A percentile compares a stretch with the other conserved stretches of the same genome.
Evolutionary conservation across 2,888 invertebrate genomes (phyloP).

Genomic region (Rosalia funebris): DNA sequence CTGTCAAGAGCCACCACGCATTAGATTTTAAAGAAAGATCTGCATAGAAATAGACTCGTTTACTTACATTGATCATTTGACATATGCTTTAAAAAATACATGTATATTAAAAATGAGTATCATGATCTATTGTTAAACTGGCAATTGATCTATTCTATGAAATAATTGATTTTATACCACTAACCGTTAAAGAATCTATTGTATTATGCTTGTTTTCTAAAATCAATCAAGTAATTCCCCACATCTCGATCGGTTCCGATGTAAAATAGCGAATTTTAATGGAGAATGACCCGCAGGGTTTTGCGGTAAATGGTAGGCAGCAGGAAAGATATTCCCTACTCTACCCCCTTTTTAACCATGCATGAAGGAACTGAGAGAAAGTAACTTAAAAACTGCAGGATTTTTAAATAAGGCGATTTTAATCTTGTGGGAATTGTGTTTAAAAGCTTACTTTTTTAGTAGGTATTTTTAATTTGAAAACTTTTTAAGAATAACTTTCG

Average conservation of each 20-base stretch:
- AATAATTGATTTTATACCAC: too few relatives aligned
- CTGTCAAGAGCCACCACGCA: too few relatives aligned
- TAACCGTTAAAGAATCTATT: too few relatives aligned
- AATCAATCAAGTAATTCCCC: conserved; percentile 25
- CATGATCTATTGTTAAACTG: too few relatives aligned
- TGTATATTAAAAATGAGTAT: too few relatives aligned
- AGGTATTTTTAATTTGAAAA: conserved; percentile 47
- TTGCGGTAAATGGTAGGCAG: conserved; percentile 20
- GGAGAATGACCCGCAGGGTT: conserved; percentile 29
- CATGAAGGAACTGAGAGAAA: conserved; percentile 53
- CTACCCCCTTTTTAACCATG: conserved; percentile 47
- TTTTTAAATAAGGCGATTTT: conserved; percentile 60
- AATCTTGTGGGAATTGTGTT: conserved; percentile 58
- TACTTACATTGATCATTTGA: too few relatives aligned
- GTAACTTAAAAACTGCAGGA: conserved; percentile 52
- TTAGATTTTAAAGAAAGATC: too few relatives aligned
- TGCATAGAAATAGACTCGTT: too few relatives aligned
- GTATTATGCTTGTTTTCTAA: neutral
- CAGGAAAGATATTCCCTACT: conserved; percentile 36
- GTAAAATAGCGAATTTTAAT: conserved; percentile 39
- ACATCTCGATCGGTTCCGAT: conserved; percentile 23
- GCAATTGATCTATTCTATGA: too few relatives aligned
- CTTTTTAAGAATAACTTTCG: conserved; percentile 31
- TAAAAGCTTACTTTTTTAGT: conserved; percentile 55
- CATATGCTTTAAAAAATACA: too few relatives aligned